Percentiles rank a stretch among this genome's conserved stretches.
Conservation (phyloP, 2,888 invertebrate species). For the Cylloceria caligata region DNA sequence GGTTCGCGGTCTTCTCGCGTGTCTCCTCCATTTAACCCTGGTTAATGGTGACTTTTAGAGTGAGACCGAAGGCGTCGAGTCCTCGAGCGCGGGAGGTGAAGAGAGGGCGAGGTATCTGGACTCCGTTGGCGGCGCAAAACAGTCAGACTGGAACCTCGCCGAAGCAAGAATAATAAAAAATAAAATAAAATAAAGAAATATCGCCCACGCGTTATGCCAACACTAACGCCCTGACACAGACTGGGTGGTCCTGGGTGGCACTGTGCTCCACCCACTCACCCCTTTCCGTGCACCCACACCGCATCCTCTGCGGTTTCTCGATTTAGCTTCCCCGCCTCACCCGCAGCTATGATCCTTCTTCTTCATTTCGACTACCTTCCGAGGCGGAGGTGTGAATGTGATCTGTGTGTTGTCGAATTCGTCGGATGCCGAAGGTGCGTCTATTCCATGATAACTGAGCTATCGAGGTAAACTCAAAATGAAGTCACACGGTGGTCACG, state of each 20-base stretch:
- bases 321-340: slow-evolving; percentile 11
- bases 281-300: slow-evolving; percentile 76
- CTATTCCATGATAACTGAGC: neutral
- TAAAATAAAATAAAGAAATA: slow-evolving; percentile 76
- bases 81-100: slow-evolving; percentile 56
- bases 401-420: slow-evolving; percentile 72
- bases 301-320: slow-evolving; percentile 57
- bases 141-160: slow-evolving; percentile 51
- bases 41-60: slow-evolving; percentile 63
- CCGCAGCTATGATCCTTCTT: slow-evolving; percentile 9
- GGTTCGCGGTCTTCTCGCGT: slow-evolving; percentile 45
- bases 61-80: slow-evolving; percentile 56
- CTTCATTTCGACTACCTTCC: slow-evolving; percentile 30
- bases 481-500: no score
- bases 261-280: slow-evolving; percentile 83
- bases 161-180: slow-evolving; percentile 60
- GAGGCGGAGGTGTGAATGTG: slow-evolving; percentile 82
- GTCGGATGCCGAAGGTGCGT: slow-evolving; percentile 27
- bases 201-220: slow-evolving; percentile 84
- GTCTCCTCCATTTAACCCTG: slow-evolving; percentile 63
- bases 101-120: slow-evolving; percentile 65
- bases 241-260: slow-evolving; percentile 82
- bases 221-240: slow-evolving; percentile 82
- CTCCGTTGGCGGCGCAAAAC: slow-evolving; percentile 62
- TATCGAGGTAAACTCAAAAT: neutral